Base-by-base conservation (phyloP, 2,113 vertebrate species). In the Todiramphus chloris region DNA sequence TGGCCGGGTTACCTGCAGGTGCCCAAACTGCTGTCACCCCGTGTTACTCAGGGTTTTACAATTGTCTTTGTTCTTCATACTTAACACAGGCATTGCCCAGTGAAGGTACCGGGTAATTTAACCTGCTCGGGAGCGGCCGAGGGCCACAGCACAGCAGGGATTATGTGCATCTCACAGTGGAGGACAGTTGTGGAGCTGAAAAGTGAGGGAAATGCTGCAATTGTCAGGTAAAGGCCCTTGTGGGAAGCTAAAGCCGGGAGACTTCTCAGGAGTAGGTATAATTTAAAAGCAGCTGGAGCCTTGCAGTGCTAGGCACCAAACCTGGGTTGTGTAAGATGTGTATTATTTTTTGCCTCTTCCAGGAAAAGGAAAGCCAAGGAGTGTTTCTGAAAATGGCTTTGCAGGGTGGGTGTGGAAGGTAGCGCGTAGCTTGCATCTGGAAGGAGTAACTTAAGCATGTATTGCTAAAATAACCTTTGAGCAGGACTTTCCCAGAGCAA, bases 1-100 rank as follows among this genome's bases (percentile, higher is more conserved):
- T 3, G 16, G 9, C 9, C 1, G 4, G 1, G 11, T 24, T 14
- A 64, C 53, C 55, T 69, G 20, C 16, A 74, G 44, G 37, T n/a
- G 4, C 24, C 8, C 4, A 2, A 62, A 2, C 14, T 7, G 11
- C 68, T 20, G 7, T 13, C 2, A 1, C 0, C 0, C 2, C 5
- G 17, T 12, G 41, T 10, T 35, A 6, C 19, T 16, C 2, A 3
- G 10, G 2, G n/a, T 6, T 78, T 44, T 30, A 16, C 43, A 63
- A 0, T 16, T 27, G 4, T 1, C 31, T 2, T 3, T 14, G 16
- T 6, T 43, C 35, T 35, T 56, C 3, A 2, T 12, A 5, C 20
- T 44, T 3, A 2, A 4, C 7, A 2, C 1, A 3, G 33, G 53
- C 1, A 2, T 5, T 79, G 48, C 19, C 19, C 16, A 16, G 28